Evolutionary conservation across 37 sponge, comb jelly and placozoan genomes (phyloP), one percentile per base, ranked within the genome.

Genomic region (Cliona cf. orientalis): DNA sequence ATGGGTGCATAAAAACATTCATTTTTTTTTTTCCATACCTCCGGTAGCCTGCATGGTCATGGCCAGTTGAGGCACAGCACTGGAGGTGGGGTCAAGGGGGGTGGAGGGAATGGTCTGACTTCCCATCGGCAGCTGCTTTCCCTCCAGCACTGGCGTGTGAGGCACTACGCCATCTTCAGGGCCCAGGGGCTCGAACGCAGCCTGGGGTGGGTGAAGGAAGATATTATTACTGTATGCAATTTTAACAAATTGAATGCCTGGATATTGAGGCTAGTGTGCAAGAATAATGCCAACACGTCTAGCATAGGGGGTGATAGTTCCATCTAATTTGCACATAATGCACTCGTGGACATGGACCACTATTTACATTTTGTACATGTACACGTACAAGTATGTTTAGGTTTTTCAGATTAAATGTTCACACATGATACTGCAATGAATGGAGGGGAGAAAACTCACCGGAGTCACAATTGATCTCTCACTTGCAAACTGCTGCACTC

Each of bases 131-230:
- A 88, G 78, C 65, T 77, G 78, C 42, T 88, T 81, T 23, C 57
- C 71, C 44, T 88, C 89, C 6, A 88, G 83, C 29, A 88, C 78
- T 7, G 89, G 89, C 33, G 83, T 88, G 36, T 82, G 83, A 28
- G 89, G 83, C 35, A 88, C 89, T 5, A 71, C 72, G 70, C 78
- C 61, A 61, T 84, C 84, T 22, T 65, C 79, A 35, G 55, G 23
- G 29, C 64, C 72, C 73, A 72, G 73, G 6, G 17, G 53, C 14
- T 61, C 5, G 26, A 28, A 61, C 5, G 63, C 5, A 61, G 33
- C 32, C 32, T 5, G 35, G 66, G 14, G 37, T 21, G 33, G 66
- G 37, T 11, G 17, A 49, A 17, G 55, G 17, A 49, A 17, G 55
- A 49, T 19, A 19, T 49, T 19, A 11, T 17, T 32, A 19, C 39